A percentile compares a stretch with the other conserved stretches of the same genome.
phyloP scores from a whole-genome alignment of 1,140 invertebrate genomes.

The Babylonia areolata region DNA sequence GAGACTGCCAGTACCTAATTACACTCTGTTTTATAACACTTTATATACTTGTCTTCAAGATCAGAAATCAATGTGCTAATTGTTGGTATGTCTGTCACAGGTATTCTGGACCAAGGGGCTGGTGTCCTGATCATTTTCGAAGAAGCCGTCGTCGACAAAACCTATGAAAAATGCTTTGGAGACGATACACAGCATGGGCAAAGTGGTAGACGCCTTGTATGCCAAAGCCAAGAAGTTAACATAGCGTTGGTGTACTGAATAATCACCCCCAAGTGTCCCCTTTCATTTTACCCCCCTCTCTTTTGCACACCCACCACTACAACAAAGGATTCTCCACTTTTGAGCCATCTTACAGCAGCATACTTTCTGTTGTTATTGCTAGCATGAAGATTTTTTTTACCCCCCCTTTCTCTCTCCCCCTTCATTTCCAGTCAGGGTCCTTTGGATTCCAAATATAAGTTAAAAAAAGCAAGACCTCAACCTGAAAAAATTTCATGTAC shows the following conservation, averaged over 20 bases:
- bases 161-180: conserved; percentile 97
- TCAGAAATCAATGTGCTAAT: not conserved
- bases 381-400: not conserved
- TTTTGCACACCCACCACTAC: not conserved
- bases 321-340: too few species aligned
- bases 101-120: conserved; percentile 98
- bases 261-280: not conserved
- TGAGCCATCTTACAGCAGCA: not conserved
- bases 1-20: too few species aligned
- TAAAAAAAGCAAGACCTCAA: too few species aligned
- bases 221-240: conserved; percentile 99
- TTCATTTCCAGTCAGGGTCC: too few species aligned
- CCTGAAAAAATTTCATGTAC: too few species aligned
- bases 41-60: too few species aligned
- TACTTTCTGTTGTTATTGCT: not conserved
- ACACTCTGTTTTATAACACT: too few species aligned
- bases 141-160: conserved; percentile 94
- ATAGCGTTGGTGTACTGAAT: conserved; percentile 77
- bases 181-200: conserved; percentile 98
- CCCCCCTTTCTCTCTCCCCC: too few species aligned
- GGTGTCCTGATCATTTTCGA: conserved; percentile 98
- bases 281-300: not conserved
- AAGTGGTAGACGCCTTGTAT: conserved; percentile 98
- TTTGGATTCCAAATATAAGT: too few species aligned
- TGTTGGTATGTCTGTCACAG: conserved; percentile 77